Evolutionary conservation across 2,888 invertebrate species (phyloP).

Genomic region (Smittia sp.): DNA sequence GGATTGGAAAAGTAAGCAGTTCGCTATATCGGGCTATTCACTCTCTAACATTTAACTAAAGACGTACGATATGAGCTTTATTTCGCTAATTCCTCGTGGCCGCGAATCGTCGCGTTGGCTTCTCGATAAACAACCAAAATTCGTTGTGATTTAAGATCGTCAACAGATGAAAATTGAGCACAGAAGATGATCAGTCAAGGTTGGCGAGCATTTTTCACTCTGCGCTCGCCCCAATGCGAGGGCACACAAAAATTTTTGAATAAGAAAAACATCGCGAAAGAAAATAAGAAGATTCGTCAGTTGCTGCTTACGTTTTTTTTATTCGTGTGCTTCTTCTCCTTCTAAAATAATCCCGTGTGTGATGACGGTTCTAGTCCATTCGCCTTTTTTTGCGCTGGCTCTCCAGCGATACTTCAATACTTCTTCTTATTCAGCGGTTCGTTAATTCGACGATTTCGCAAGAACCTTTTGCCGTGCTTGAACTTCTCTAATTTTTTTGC

Average conservation of each 20-base stretch:
- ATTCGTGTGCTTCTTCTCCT: neutral
- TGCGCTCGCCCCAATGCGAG: neutral
- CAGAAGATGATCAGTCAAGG: slow-evolving; percentile 23
- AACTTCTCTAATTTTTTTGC: slow-evolving; percentile 8
- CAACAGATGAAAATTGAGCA: slow-evolving; percentile 4
- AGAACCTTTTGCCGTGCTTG: slow-evolving; percentile 11
- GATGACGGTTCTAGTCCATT: slow-evolving; percentile 17
- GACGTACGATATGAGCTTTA: too few relatives aligned
- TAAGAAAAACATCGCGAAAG: slow-evolving; percentile 11
- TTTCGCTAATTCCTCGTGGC: neutral
- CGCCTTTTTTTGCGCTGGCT: slow-evolving; percentile 17
- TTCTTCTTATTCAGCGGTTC: neutral
- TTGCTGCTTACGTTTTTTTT: slow-evolving; percentile 10
- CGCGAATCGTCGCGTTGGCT: slow-evolving; percentile 6
- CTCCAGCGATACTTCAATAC: slow-evolving; percentile 10
- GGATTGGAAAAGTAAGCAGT: neutral
- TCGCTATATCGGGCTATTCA: neutral
- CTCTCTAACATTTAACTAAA: too few relatives aligned
- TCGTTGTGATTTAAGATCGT: slow-evolving; percentile 9
- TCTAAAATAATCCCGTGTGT: slow-evolving; percentile 16
- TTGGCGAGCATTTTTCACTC: slow-evolving; percentile 4
- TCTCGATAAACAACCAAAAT: neutral
- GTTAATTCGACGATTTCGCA: slow-evolving; percentile 14
- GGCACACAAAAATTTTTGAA: slow-evolving; percentile 6
- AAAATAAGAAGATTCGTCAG: slow-evolving; percentile 19